Base-by-base conservation (phyloP, 2,113 vertebrate species). In the Saguinus midas region DNA sequence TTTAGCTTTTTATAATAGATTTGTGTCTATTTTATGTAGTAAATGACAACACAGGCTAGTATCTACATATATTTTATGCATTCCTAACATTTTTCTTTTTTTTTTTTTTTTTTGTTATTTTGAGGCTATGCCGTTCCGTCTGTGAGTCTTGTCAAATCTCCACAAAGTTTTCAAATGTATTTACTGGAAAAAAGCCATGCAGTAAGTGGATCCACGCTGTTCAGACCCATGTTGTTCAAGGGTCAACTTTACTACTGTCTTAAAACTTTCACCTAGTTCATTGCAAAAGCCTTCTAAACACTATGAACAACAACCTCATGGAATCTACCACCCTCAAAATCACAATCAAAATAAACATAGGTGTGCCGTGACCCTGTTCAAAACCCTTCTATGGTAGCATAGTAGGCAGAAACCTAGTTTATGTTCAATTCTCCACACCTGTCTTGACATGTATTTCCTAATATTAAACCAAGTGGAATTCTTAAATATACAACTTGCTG, bases 201-300 rank as follows among this genome's bases (percentile, higher is more conserved):
- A 68, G 9, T 78, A 76, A 45, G 25, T 29, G 40, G 43, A 78
- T 27, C 43, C 43, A 43, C 14, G 8, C 3, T 9, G 27, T 78
- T 78, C 43, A 78, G 48, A 78, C 27, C 27, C 73, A 76, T 29
- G 25, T 45, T 45, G 40, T 76, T 75, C 72, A 45, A 76, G 25
- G 25, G 43, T 45, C 14, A 45, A 76, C 73, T 16, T 11, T 2
- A 52, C 6, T 21, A 57, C 0, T 70, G 10, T 29, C 21, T 35
- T 96, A 97, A 88, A 93, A 78, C n/a, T 70, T 78, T 45, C 29
- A 75, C 57, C 83, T 72, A 79, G 18, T 48, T 88, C 43, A 83
- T 11, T 45, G 10, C 25, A 78, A 79, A 20, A 88, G 61, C 21
- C 37, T 85, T 75, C 37, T 72, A 92, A 89, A 4, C 18, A 50